Base-by-base conservation (phyloP, 23 tunicate genomes). In the Pegea sp. region DNA sequence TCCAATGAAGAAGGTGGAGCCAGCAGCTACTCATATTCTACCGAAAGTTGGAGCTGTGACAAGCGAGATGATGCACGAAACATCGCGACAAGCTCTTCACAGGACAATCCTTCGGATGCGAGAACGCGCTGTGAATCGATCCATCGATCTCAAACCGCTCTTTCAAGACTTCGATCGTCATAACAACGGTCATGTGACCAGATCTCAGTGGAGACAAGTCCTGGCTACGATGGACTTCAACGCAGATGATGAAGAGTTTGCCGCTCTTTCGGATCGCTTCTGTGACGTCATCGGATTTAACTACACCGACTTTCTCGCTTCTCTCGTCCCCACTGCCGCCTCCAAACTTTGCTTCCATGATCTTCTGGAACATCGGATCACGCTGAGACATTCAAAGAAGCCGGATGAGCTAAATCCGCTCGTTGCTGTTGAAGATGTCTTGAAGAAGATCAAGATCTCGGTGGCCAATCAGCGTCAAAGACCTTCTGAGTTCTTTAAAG, bases 81-180 rank as follows among this genome's bases (percentile, higher is more conserved):
- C n/a, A n/a, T n/a, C n/a, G n/a, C n/a, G n/a, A n/a, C 16, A 30
- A 0, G 50, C 69, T 7, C 60, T 72, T 50, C 74, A 71, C 16
- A 75, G 66, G 57, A 80, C 69, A 20, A 80, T 80, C 59, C 52
- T 59, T 0, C 52, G 95, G 44, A 72, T 84, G 95, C 38, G 72
- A 33, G 69, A 77, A 24, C 31, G 68, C 20, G 73, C 73, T 2
- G 31, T 31, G 16, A 71, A 73, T 24, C 54, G 95, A 42, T 5
- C 68, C n/a, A 53, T 81, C 22, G 11, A 6, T 6, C 73, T 77
- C 5, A 84, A 84, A 44, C 95, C 95, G n/a, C 68, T 74, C 23
- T 84, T 84, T 52, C 95, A 84, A 59, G 95, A 84, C 46, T 84
- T 84, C 44, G 95, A 84, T 34, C 48, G 53, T 38, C 95, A 84